Evolutionary conservation across 2,888 invertebrate genomes (phyloP).

Genomic region (Onchidella celtica): DNA sequence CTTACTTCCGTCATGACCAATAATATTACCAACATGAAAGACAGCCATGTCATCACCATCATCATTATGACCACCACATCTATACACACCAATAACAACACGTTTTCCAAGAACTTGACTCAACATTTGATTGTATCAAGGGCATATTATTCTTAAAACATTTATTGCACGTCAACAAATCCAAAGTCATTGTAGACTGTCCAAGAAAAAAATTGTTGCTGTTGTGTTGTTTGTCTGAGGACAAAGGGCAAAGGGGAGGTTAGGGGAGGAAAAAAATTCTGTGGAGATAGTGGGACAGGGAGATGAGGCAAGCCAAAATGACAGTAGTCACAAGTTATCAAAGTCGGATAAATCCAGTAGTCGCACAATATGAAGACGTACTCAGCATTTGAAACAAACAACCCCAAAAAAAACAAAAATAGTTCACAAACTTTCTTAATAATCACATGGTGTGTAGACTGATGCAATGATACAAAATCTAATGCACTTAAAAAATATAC

Average conservation of each 20-base stretch:
- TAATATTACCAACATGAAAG: too few species aligned
- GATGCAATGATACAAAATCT: too few species aligned
- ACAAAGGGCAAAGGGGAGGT: neutral
- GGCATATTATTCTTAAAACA: constrained; percentile 39
- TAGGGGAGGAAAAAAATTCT: neutral
- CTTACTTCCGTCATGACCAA: too few species aligned
- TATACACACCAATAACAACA: neutral
- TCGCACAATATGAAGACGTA: too few species aligned
- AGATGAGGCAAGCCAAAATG: neutral
- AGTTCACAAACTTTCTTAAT: too few species aligned
- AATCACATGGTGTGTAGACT: too few species aligned
- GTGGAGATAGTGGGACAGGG: neutral
- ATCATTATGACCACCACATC: neutral
- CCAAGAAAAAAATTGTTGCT: constrained; percentile 7
- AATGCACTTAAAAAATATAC: too few species aligned
- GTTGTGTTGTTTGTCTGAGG: too few species aligned
- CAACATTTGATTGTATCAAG: neutral
- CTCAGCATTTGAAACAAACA: too few species aligned
- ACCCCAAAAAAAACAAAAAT: too few species aligned
- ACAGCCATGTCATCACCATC: neutral
- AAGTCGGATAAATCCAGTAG: too few species aligned
- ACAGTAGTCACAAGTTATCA: too few species aligned
- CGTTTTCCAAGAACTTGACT: neutral
- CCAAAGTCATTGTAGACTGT: constrained; percentile 26
- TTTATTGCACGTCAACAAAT: constrained; percentile 47